Conservation (phyloP, 2,797 vertebrate species). For the Alca torda region DNA sequence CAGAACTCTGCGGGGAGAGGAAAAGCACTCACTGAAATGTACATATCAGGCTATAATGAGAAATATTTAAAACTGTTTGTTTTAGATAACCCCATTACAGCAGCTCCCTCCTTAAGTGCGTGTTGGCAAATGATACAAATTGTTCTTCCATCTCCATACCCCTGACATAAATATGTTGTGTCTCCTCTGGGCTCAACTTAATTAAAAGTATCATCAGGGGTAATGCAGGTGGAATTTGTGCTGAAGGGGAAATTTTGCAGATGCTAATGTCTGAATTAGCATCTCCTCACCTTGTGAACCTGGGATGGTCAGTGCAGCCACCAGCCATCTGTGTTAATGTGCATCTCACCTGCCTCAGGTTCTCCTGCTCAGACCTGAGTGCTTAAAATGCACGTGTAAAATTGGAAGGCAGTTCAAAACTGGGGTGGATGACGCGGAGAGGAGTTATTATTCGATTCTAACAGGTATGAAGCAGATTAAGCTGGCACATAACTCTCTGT, state of each 20-base stretch:
- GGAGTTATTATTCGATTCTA: neutral
- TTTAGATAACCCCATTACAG: neutral
- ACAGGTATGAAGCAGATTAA: neutral
- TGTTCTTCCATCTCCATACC: conserved; percentile 1
- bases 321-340: neutral
- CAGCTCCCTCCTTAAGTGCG: neutral
- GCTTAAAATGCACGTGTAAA: neutral
- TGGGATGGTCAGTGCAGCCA: neutral
- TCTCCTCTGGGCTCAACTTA: conserved; percentile 38
- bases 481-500: neutral
- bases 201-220: conserved; percentile 42
- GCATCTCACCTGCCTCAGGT: neutral
- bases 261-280: conserved; percentile 2
- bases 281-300: conserved; percentile 17
- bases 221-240: conserved; percentile 34
- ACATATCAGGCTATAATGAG: neutral
- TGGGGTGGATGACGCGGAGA: neutral
- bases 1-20: neutral
- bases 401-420: neutral
- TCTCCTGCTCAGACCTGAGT: neutral
- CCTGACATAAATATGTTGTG: conserved; percentile 24
- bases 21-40: neutral
- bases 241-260: neutral
- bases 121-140: conserved; percentile 24
- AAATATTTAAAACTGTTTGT: conserved; percentile 31